phyloP scores from a whole-genome alignment of 2,888 invertebrate species.

The Nasonovia ribisnigri region DNA sequence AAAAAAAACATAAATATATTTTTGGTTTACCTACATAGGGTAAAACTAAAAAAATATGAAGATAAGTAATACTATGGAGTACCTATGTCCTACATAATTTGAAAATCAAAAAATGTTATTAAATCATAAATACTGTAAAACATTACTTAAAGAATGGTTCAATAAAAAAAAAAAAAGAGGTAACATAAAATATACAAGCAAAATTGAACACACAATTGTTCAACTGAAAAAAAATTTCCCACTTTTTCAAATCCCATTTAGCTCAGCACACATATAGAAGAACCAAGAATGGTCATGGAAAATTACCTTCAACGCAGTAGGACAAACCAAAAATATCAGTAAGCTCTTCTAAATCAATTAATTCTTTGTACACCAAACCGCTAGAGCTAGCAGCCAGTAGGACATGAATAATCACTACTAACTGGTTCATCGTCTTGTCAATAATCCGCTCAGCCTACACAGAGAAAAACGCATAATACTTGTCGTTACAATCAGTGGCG shows the following conservation, averaged over 20 bases:
- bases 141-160: background rate
- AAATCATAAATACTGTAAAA: background rate
- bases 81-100: background rate
- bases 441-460: background rate
- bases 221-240: background rate
- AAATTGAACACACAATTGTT: background rate
- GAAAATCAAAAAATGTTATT: background rate
- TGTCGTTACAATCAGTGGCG: background rate
- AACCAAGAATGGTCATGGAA: constrained; percentile 48
- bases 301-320: constrained; percentile 71
- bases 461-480: constrained; percentile 48
- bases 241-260: background rate
- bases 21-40: background rate
- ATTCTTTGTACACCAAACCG: constrained; percentile 63
- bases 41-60: background rate
- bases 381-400: constrained; percentile 39
- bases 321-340: constrained; percentile 70
- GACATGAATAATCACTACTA: constrained; percentile 30
- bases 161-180: background rate
- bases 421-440: constrained; percentile 35
- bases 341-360: constrained; percentile 69
- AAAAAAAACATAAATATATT: background rate
- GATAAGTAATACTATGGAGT: background rate
- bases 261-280: background rate
- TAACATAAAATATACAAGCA: background rate